phyloP scores from a whole-genome alignment of 2,113 vertebrate species.

The Melanotaenia duboulayi region DNA sequence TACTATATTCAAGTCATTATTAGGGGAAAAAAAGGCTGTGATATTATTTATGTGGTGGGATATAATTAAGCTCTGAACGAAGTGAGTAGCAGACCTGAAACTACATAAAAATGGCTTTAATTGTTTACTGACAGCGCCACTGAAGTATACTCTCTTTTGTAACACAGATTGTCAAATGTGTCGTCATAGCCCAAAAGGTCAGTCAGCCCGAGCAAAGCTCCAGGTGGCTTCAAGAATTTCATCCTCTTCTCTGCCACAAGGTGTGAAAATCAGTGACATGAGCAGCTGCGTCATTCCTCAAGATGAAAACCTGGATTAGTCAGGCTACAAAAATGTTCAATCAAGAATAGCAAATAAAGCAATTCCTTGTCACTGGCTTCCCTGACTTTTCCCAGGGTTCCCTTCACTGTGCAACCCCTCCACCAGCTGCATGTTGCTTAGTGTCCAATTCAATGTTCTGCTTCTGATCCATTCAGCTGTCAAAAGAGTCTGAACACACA shows the following conservation, averaged over 20 bases:
- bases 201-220: constrained; percentile 27
- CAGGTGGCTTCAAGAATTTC: constrained; percentile 41
- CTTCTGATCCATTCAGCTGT: constrained; percentile 36
- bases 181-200: constrained; percentile 16
- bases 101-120: no score
- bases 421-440: constrained; percentile 39
- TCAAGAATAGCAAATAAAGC: constrained; percentile 49
- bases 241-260: constrained; percentile 32
- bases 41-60: no score
- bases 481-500: constrained; percentile 30
- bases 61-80: background rate
- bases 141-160: background rate
- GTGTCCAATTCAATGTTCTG: constrained; percentile 50
- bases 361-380: constrained; percentile 41
- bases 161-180: constrained; percentile 16
- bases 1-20: no score
- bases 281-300: constrained; percentile 15
- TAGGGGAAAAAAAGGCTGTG: no score
- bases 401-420: constrained; percentile 35
- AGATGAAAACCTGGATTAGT: constrained; percentile 40
- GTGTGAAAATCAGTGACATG: constrained; percentile 31
- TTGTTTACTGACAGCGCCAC: background rate
- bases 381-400: constrained; percentile 52
- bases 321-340: constrained; percentile 24
- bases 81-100: background rate